Evolutionary conservation across 2,797 vertebrate genomes (phyloP), one percentile per base, ranked within the genome.

Genomic region (Gila robusta): DNA sequence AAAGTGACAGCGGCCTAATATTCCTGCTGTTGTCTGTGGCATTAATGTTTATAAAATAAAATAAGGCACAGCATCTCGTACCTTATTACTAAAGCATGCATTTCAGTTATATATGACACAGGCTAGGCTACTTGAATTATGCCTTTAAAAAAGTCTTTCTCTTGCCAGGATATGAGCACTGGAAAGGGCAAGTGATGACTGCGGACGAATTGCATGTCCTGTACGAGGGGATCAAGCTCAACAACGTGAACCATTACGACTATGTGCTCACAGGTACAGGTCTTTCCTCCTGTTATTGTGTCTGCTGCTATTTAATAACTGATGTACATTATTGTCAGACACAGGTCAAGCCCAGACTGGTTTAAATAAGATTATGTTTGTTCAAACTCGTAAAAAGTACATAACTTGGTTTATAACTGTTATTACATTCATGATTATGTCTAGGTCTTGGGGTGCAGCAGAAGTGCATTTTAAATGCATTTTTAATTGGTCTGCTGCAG

Each of bases 141-240:
- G 70, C 23, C 6, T 14, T 5, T 72, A 21, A 35, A 21, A 69
- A 10, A 16, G 23, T 82, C 4, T 83, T 35, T 76, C 6, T 83
- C 23, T 59, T 73, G 11, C 23, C 87, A 98, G 97, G 97, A 70
- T 98, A 99, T 37, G 70, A 93, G 1, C 96, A 98, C 90, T 98
- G 97, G 97, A 98, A 97, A 90, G 97, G 97, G 0, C 98, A 99
- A 77, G 97, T 98, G n/a, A 93, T 99, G 91, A 98, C 95, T 52
- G 96, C 97, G 0, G 93, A 95, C 28, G 97, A 99, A 88, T 95
- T 99, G 8, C 96, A 97, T 2, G 96, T 96, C 76, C 92, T 99
- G 0, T 98, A 99, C 0, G 96, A 97, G 17, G 98, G 98, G 11
- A 96, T 99, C 66, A 96, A 95, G 89, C 95, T 98, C 87, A 99